Evolutionary conservation across 1,140 invertebrate genomes (phyloP), one percentile per base, ranked within the genome.

Genomic region (Drosophila elegans): DNA sequence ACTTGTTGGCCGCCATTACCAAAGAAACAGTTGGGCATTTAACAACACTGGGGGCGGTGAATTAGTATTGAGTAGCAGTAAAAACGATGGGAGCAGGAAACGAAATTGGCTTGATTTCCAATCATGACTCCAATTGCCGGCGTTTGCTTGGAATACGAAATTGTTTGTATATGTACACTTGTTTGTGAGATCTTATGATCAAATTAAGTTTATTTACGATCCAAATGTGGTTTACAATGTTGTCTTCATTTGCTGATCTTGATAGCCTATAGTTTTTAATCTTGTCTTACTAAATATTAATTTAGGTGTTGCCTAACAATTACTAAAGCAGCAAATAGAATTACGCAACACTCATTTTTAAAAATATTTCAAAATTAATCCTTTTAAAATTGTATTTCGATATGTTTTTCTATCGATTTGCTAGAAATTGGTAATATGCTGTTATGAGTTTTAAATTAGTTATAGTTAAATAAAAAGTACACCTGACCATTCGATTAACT

Each of bases 1-100:
- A 67, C 64, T 53, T 52, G 46, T 53, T 64, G 56, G 44, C 56
- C 57, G 56, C 56, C 62, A 64, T 61, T 46, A 46, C 56, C 21
- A 0, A 38, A 7, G 27, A 13, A 53, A 16, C 21, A 34, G 34
- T 53, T 68, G 29, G 27, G 38, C 64, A 51, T 67, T 68, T 53
- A 68, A 42, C 64, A 68, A 36, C 61, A 44, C 61, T 41, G 61
- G 12, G 13, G 29, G 16, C 1, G 41, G 27, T 11, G 25, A 13
- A 49, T 25, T 9, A 1, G 29, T 45, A n/a, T 11, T 16, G 38
- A 21, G 9, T 10, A 49, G n/a, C 9, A 10, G n/a, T 10, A 9
- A n/a, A 38, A 13, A 34, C 4, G 10, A 6, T 11, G 16, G 21
- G 25, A 10, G 1, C 34, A 16, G 25, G 48, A 54, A 39, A 25